Conservation (phyloP, 2,888 invertebrate species). For the Pherbina coryleti region DNA sequence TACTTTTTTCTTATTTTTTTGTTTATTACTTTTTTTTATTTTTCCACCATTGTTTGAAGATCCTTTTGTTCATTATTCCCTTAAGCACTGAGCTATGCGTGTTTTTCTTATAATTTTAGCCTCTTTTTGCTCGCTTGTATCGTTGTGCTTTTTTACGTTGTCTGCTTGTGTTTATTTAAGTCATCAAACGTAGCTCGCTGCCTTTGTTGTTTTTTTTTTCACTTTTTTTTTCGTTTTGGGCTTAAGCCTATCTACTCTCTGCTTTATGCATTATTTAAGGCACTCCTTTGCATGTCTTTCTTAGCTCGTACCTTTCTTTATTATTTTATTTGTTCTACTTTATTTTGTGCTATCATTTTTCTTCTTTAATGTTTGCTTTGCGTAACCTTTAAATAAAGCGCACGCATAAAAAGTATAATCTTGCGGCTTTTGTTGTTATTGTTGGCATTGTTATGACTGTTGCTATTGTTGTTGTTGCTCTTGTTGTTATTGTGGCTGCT, state of each 20-base stretch:
- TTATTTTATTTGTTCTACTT: too few species aligned
- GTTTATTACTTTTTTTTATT: neutral
- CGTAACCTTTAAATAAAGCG: too few species aligned
- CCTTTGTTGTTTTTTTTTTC: neutral
- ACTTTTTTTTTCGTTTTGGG: neutral
- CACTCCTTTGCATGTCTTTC: too few species aligned
- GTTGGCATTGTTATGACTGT: too few species aligned
- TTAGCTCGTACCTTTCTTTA: too few species aligned
- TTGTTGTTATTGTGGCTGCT: too few species aligned
- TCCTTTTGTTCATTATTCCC: neutral
- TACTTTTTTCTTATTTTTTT: neutral
- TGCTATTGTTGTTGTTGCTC: too few species aligned
- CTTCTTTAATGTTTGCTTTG: too few species aligned
- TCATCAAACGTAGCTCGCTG: neutral
- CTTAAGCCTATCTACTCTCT: neutral
- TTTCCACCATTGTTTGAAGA: neutral
- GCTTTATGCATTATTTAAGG: neutral
- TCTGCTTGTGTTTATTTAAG: neutral
- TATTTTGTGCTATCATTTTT: too few species aligned
- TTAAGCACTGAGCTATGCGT: neutral
- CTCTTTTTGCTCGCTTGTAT: neutral
- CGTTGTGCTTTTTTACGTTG: neutral
- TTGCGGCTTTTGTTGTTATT: too few species aligned
- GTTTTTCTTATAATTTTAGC: neutral
- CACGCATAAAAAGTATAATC: too few species aligned